Evolutionary conservation across 2,113 vertebrate species (phyloP).

Genomic region (Ictalurus furcatus): DNA sequence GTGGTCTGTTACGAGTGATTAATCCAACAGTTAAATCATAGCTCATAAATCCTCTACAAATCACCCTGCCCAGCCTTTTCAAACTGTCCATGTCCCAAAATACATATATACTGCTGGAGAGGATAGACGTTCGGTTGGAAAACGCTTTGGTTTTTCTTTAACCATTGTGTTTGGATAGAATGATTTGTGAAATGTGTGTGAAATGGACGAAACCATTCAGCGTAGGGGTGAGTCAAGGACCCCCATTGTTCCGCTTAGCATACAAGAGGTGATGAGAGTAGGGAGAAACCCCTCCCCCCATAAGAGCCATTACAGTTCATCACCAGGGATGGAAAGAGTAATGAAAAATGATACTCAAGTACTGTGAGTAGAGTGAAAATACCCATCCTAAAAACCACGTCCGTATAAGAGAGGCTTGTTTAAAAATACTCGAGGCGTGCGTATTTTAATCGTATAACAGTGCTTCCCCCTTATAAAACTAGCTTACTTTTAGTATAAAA

Average conservation of each 20-base stretch:
- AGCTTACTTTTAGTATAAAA: neutral
- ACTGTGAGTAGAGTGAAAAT: neutral
- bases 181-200: neutral
- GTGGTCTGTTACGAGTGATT: neutral
- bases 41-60: neutral
- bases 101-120: neutral
- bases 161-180: neutral
- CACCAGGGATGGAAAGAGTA: neutral
- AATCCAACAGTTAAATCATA: neutral
- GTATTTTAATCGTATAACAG: neutral
- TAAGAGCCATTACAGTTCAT: neutral
- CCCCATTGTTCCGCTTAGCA: neutral
- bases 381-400: neutral
- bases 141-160: neutral
- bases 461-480: neutral
- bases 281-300: neutral
- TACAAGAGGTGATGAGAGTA: neutral
- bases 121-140: neutral
- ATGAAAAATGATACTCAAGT: neutral
- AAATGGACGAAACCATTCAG: neutral
- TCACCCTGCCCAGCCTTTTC: neutral
- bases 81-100: neutral
- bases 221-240: too few relatives aligned
- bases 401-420: neutral
- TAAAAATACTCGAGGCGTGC: neutral